Evolutionary conservation across 2,888 invertebrate species (phyloP), one percentile per base, ranked within the genome.

Genomic region (Xylocampa areola): DNA sequence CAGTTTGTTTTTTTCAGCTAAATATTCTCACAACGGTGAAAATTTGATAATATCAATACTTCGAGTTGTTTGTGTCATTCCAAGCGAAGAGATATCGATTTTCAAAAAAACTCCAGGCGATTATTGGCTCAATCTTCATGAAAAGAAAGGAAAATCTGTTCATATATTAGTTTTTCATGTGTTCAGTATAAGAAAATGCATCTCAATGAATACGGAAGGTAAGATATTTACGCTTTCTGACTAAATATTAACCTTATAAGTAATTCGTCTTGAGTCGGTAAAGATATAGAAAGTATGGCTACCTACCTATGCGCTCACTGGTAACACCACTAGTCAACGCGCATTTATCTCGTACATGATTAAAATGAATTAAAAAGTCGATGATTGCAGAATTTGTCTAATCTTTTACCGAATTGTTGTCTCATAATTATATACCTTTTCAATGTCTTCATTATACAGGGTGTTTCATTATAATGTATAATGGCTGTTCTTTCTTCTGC

Each of bases 161-260:
- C 58, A 62, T 35, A 72, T 73, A 29, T 63, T 48, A 16, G 72
- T 76, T 11, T 81, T 79, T 35, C 80, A 81, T 39, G 76, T 79
- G n/a, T 81, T 81, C 39, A 65, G 70, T 41, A 39, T 81, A 4
- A 73, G 80, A 8, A 71, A 73, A 67, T 80, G 80, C 48, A 67
- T 76, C 32, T 44, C 75, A 6, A 59, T 50, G 52, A 73, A 68
- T 17, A 4, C 60, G 27, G 63, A 50, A 40, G 72, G 80, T 80
- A 47, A 71, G 65, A 39, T 23, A 14, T 6, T 25, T 2, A 25
- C 8, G 7, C 25, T 2, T 25, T 25, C 4, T 25, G 2, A 25
- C 8, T 7, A 25, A 25, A 25, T 6, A 0, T 14, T 30, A 30
- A 6, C 11, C n/a, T n/a, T n/a, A n/a, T n/a, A n/a, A n/a, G n/a